Conservation (phyloP, 2,113 vertebrate genomes). For the Notothenia coriiceps region DNA sequence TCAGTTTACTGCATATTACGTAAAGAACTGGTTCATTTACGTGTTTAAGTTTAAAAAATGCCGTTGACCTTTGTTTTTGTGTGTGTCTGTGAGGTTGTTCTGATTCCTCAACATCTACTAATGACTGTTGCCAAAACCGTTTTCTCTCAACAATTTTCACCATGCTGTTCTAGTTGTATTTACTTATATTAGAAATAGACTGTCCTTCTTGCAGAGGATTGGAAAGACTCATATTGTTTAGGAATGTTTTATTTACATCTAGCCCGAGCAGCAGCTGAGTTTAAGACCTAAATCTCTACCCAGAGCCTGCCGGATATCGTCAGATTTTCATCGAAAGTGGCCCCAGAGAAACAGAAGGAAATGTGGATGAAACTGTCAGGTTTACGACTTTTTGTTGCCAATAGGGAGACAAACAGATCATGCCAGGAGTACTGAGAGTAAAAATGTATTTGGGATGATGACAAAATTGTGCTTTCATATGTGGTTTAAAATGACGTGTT, state of each 20-base stretch:
- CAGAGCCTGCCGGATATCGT: slow-evolving; percentile 42
- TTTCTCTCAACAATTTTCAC: not conserved
- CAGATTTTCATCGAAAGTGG: slow-evolving; percentile 38
- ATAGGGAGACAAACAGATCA: not conserved
- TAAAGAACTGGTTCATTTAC: not conserved
- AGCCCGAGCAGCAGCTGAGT: slow-evolving; percentile 53
- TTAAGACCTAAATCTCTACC: slow-evolving; percentile 53
- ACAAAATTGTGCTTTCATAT: not conserved
- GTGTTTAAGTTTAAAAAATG: too few species aligned
- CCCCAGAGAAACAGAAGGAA: slow-evolving; percentile 39
- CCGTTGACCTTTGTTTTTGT: not conserved
- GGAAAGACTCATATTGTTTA: slow-evolving; percentile 44
- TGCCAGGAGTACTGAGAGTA: not conserved
- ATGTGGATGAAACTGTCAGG: not conserved
- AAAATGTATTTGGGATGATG: not conserved
- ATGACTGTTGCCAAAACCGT: not conserved
- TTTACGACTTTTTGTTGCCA: slow-evolving; percentile 9
- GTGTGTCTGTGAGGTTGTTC: not conserved
- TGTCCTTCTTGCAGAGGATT: slow-evolving; percentile 11
- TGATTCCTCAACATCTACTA: not conserved
- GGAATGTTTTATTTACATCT: slow-evolving; percentile 28
- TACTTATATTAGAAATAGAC: not conserved
- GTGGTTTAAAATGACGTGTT: not conserved
- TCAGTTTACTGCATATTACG: not conserved
- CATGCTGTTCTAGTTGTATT: not conserved